Evolutionary conservation across 2,797 vertebrate species (phyloP).

Genomic region (Leuciscus waleckii): DNA sequence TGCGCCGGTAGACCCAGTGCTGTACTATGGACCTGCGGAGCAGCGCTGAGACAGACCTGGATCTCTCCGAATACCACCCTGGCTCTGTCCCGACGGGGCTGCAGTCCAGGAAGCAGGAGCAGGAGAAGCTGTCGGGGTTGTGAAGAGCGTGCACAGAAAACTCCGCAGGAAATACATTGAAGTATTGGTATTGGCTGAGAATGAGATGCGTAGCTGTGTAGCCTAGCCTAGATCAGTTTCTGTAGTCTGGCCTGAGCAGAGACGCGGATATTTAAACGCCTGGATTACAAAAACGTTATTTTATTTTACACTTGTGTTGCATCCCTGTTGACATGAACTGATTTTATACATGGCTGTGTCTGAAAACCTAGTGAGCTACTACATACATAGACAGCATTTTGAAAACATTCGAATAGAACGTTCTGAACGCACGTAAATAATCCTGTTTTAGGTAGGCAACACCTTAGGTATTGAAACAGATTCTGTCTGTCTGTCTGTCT

Average conservation of each 20-base stretch:
- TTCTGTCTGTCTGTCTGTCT: not conserved
- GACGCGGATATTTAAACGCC: not conserved
- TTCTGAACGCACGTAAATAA: not conserved
- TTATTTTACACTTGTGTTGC: not conserved
- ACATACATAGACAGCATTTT: not conserved
- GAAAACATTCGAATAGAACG: not conserved
- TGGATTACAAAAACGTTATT: not conserved
- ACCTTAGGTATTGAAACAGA: not conserved
- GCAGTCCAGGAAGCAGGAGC: conserved; percentile 80
- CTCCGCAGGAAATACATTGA: conserved; percentile 96
- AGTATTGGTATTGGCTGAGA: conserved; percentile 75
- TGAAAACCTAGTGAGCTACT: not conserved
- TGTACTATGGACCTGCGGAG: conserved; percentile 77
- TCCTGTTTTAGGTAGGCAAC: not conserved
- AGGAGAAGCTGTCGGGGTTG: conserved; percentile 95
- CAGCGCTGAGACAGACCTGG: conserved; percentile 69
- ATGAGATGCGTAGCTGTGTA: not conserved
- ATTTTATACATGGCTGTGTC: not conserved
- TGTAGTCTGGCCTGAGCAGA: not conserved
- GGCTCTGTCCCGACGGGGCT: conserved; percentile 62
- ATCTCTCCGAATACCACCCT: conserved; percentile 56
- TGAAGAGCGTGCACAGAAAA: conserved; percentile 94
- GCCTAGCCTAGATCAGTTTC: conserved; percentile 11
- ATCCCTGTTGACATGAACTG: not conserved
- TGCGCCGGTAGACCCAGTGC: conserved; percentile 56